A percentile compares a stretch with the other conserved stretches of the same genome.
These are phyloP conservation scores for Misgurnus anguillicaudatus DNA, from an alignment of 2,113 vertebrate species.

Conservation along the genomic window DNA sequence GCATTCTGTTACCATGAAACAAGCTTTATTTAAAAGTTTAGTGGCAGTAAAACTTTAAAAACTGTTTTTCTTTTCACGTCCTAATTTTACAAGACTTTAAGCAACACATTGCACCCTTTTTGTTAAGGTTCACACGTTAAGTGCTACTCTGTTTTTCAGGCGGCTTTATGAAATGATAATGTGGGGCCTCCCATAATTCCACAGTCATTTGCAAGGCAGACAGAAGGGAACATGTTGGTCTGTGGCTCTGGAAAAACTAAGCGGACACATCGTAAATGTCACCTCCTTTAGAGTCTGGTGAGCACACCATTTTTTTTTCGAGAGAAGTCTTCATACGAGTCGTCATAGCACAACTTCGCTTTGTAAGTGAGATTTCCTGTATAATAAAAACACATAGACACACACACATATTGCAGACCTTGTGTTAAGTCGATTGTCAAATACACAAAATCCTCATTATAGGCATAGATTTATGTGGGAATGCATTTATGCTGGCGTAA, in stretches of 20 bases:
- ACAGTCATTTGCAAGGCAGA: background rate
- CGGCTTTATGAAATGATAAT: background rate
- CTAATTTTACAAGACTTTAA: background rate
- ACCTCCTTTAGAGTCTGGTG: conserved; percentile 55
- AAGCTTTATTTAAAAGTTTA: too few species aligned
- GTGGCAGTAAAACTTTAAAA: background rate
- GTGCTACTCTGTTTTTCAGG: background rate
- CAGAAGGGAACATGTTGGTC: conserved; percentile 5
- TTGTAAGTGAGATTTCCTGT: background rate
- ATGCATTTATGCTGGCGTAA: background rate
- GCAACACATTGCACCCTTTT: background rate
- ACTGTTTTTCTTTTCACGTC: background rate
- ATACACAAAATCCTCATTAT: background rate
- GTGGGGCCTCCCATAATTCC: background rate
- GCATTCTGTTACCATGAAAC: background rate
- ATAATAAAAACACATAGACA: too few species aligned
- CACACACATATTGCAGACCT: background rate
- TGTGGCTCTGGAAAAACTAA: conserved; percentile 47
- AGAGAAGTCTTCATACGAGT: background rate
- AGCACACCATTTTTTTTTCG: background rate
- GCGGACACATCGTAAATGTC: conserved; percentile 73
- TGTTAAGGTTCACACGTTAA: background rate
- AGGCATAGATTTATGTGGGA: background rate
- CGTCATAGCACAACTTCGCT: background rate
- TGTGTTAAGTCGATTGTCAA: background rate